Evolutionary conservation across 2,797 vertebrate species (phyloP).

Genomic region (Pseudopleuronectes americanus): DNA sequence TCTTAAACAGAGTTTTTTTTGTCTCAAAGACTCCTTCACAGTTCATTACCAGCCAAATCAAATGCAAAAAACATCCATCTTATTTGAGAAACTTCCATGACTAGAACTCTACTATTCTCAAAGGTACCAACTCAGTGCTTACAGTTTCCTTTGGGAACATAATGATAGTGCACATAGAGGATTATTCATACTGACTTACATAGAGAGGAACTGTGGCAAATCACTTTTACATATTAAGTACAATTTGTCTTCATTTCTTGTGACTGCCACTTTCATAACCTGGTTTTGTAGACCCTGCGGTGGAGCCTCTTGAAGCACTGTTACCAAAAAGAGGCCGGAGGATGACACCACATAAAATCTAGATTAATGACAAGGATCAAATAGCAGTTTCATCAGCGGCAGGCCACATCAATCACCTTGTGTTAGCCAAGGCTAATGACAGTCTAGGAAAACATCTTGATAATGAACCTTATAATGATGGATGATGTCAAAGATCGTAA

Average conservation of each 20-base stretch:
- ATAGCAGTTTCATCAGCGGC: slow-evolving; percentile 80
- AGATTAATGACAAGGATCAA: slow-evolving; percentile 91
- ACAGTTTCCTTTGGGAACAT: slow-evolving; percentile 18
- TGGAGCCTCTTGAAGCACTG: slow-evolving; percentile 27
- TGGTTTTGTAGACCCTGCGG: slow-evolving; percentile 30
- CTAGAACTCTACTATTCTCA: slow-evolving; percentile 13
- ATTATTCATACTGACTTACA: slow-evolving; percentile 12
- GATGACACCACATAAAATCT: slow-evolving; percentile 87
- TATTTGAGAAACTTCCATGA: slow-evolving; percentile 38
- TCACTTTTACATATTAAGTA: slow-evolving; percentile 19
- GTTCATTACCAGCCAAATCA: slow-evolving; percentile 90
- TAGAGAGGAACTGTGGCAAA: slow-evolving; percentile 1
- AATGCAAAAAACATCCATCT: slow-evolving; percentile 82
- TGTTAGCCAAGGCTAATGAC: slow-evolving; percentile 88
- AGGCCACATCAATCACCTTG: slow-evolving; percentile 84
- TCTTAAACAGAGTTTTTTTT: slow-evolving; percentile 77
- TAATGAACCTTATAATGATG: slow-evolving; percentile 91
- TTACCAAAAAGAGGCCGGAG: slow-evolving; percentile 62
- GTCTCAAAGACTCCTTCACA: slow-evolving; percentile 87
- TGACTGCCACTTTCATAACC: slow-evolving; percentile 29
- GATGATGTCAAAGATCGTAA: slow-evolving; percentile 84
- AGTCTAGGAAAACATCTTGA: slow-evolving; percentile 86
- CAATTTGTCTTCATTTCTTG: slow-evolving; percentile 43
- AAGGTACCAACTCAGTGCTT: slow-evolving; percentile 15
- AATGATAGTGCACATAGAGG: neutral